Conservation (phyloP, 2,888 invertebrate species). For the Acanthosoma haemorrhoidale region DNA sequence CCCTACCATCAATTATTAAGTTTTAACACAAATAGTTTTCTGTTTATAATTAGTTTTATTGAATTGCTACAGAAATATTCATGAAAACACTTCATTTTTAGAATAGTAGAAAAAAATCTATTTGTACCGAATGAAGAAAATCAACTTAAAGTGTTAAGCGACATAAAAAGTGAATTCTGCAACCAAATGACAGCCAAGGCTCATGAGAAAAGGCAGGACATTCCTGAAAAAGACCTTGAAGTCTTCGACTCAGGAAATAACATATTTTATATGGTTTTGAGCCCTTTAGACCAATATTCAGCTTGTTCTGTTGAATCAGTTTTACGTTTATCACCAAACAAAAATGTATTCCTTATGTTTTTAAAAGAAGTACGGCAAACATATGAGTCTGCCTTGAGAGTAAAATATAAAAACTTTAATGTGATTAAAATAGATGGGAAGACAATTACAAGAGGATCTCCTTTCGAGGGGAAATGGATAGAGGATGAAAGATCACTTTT, state of each 20-base stretch:
- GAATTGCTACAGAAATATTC: neutral
- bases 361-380: neutral
- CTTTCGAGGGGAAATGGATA: constrained; percentile 15
- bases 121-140: neutral
- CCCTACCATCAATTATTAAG: too few relatives aligned
- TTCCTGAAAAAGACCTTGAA: constrained; percentile 18
- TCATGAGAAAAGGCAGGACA: constrained; percentile 24
- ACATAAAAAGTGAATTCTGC: constrained; percentile 26
- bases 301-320: constrained; percentile 24
- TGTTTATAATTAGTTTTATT: too few relatives aligned
- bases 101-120: constrained; percentile 15
- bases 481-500: constrained; percentile 13
- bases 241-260: constrained; percentile 27
- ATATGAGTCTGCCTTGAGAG: neutral
- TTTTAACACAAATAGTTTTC: too few relatives aligned
- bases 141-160: neutral
- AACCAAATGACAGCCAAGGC: constrained; percentile 18
- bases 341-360: constrained; percentile 24
- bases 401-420: constrained; percentile 18
- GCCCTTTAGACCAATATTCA: constrained; percentile 19
- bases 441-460: neutral
- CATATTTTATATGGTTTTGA: constrained; percentile 19
- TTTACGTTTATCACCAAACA: neutral
- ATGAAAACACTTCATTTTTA: constrained; percentile 1
- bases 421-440: neutral